phyloP scores from a whole-genome alignment of 92 coral and sea anemone species.

The Epizoanthus scotinus region DNA sequence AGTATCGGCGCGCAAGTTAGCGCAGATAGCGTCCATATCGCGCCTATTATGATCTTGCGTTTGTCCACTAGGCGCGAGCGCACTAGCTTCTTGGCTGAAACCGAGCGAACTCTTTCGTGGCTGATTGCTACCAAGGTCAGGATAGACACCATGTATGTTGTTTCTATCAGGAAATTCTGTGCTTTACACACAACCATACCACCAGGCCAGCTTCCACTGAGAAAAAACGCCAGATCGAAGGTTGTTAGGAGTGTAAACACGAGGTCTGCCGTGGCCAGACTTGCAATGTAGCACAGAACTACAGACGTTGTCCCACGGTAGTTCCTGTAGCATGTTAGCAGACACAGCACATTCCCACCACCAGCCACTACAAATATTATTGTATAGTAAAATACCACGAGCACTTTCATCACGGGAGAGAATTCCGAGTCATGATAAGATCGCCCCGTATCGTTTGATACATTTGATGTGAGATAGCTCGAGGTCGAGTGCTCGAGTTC shows the following conservation, averaged over 20 bases:
- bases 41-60: slow-evolving; percentile 19
- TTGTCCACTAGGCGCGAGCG: slow-evolving; percentile 22
- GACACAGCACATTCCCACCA: slow-evolving; percentile 16
- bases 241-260: slow-evolving; percentile 31
- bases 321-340: slow-evolving; percentile 27
- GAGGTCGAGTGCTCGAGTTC: not conserved
- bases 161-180: slow-evolving; percentile 37
- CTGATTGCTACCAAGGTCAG: slow-evolving; percentile 36
- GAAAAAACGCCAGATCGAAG: slow-evolving; percentile 35
- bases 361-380: slow-evolving; percentile 22
- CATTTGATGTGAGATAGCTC: not conserved
- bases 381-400: slow-evolving; percentile 29
- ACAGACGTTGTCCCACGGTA: slow-evolving; percentile 32
- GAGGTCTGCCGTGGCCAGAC: slow-evolving; percentile 33
- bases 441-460: slow-evolving; percentile 8
- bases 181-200: slow-evolving; percentile 26
- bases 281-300: slow-evolving; percentile 33
- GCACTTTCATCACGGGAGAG: slow-evolving; percentile 34
- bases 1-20: slow-evolving; percentile 28
- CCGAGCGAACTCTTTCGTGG: slow-evolving; percentile 32
- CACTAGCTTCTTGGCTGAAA: slow-evolving; percentile 28
- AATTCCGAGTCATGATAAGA: not conserved
- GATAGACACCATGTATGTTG: slow-evolving; percentile 33
- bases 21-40: slow-evolving; percentile 16
- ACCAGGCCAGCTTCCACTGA: slow-evolving; percentile 29